Evolutionary conservation across 1,140 invertebrate genomes (phyloP), one percentile per base, ranked within the genome.

Genomic region (Drosophila sp.): DNA sequence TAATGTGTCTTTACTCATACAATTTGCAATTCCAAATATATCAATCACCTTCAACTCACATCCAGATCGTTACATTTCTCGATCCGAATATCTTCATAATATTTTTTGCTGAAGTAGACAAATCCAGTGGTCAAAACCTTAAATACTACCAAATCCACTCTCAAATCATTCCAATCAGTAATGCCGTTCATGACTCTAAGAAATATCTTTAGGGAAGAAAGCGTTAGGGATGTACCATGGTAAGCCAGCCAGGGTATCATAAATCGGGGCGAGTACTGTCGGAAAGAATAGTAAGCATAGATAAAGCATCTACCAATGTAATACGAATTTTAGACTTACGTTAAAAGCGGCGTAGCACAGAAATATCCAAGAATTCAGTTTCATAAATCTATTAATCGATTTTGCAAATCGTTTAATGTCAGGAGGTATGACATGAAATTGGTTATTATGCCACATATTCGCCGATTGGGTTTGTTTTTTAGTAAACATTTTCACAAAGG

Each of bases 221-320:
- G 7, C 4, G 11, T 36, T 36, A 36, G 11, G 8, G 9, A 11
- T 36, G 9, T 9, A 7, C 11, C 2, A 21, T 27, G 13, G 13
- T 43, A 65, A 0, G 27, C 7, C 21, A 66, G 21, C 63, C 63
- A 66, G 9, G 53, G 63, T 4, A 11, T 4, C 63, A 67, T 58
- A 9, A 48, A 16, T 14, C 9, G 0, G 2, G 64, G 64, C 1
- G 53, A 7, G 1, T 36, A 2, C 51, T 65, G 40, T 9, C 5
- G 7, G n/a, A n/a, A 58, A 18, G 3, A 29, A 8, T 8, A 48
- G n/a, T 2, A 27, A 27, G 25, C 5, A 2, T 43, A 51, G 8
- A 6, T 11, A 45, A 9, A 0, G 11, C 9, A n/a, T n/a, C 4
- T 27, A 27, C 32, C 3, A 34, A 27, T 27, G 25, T 3, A 3